A percentile compares a stretch with the other conserved stretches of the same genome.
phyloP scores from a whole-genome alignment of 2,113 vertebrate genomes.

The Alaudala cheleensis region DNA sequence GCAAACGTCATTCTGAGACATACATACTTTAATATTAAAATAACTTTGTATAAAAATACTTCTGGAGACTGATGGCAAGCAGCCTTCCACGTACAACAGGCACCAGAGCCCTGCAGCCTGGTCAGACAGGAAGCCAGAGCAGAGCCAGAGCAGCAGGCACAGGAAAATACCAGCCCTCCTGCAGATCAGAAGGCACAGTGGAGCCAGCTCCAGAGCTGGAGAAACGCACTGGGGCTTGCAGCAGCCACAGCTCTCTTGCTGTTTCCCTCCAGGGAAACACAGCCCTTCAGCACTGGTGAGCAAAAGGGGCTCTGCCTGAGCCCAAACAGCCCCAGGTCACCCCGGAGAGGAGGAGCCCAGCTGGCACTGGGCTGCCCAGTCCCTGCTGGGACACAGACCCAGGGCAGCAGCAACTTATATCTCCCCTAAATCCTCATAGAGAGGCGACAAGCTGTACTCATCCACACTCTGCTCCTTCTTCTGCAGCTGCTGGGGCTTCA shows the following conservation, averaged over 20 bases:
- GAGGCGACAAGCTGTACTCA: not conserved
- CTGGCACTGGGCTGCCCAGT: not conserved
- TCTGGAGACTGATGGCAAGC: not conserved
- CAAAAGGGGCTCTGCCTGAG: not conserved
- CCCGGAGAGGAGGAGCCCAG: not conserved
- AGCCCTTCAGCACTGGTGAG: not conserved
- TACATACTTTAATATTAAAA: constrained; percentile 62
- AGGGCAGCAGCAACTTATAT: not conserved
- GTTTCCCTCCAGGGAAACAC: not conserved
- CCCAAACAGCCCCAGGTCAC: not conserved
- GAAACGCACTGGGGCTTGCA: not conserved
- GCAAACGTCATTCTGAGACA: not conserved
- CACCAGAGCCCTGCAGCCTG: not conserved
- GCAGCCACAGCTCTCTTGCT: not conserved
- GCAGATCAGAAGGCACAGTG: not conserved
- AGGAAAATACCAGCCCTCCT: not conserved
- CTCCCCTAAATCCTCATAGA: constrained; percentile 66
- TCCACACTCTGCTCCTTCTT: constrained; percentile 63
- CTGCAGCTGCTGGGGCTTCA: constrained; percentile 51
- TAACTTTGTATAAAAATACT: constrained; percentile 61
- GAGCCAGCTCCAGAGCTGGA: not conserved
- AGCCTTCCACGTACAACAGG: not conserved
- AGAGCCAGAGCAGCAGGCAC: not conserved
- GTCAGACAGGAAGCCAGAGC: not conserved
- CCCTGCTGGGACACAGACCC: not conserved